Base-by-base conservation (phyloP, 1,140 invertebrate species). In the Anagrus nilaparvatae region DNA sequence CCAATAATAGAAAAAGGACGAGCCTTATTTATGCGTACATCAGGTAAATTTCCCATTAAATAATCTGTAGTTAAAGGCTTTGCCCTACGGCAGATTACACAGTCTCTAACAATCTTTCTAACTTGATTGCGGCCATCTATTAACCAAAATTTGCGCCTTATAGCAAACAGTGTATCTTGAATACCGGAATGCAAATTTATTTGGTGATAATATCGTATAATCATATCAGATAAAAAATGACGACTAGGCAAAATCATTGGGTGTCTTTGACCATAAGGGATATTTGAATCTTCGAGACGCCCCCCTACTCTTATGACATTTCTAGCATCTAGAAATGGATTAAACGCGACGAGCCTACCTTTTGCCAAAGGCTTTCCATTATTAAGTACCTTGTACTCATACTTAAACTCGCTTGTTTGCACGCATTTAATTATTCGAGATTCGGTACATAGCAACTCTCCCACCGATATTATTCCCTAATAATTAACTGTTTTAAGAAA, bases 1-100 rank as follows among this genome's bases (percentile, higher is more conserved):
- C 60, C 67, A 4, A 44, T 46, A 12, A 56, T 39, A 28, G 40
- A 46, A 48, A 70, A 70, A 5, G 60, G 58, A 13, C 48, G 34
- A 2, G 46, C 18, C 5, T 47, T 44, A 1, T 35, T 55, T 3
- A 55, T 36, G 18, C 63, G 31, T 24, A 40, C 13, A 5, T 18
- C 4, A 3, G 63, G 66, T 35, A 68, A 39, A 33, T 63, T 43
- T 6, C 50, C 58, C 61, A 65, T 63, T 4, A 58, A 37, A 35
- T 52, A 51, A 8, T 43, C 25, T 6, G 47, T 35, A 16, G 44
- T 24, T 24, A 30, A 21, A 19, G 45, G 42, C 14, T 48, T 46
- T 8, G 43, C 12, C 12, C 44, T 30, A 33, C 40, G 29, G 19
- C 48, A 55, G 10, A 5, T 29, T 4, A 56, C 24, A 40, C 53